A percentile compares a stretch with the other conserved stretches of the same genome.
Conservation (phyloP, 2,113 vertebrate genomes). For the Onychostoma macrolepis region DNA sequence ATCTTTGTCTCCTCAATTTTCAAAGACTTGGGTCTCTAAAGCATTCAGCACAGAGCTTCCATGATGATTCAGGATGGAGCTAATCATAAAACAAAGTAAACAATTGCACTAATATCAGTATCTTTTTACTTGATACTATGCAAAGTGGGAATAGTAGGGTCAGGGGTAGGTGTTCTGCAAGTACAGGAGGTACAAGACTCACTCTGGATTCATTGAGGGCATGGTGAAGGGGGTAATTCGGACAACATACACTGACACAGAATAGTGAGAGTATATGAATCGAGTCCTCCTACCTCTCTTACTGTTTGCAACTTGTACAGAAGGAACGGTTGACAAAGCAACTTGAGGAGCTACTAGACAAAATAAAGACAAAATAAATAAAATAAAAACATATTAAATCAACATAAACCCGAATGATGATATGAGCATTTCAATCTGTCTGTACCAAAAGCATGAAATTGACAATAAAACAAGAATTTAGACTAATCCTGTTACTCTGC, state of each 20-base stretch:
- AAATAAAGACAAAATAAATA: slow-evolving; percentile 71
- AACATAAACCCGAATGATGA: slow-evolving; percentile 49
- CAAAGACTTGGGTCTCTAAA: background rate
- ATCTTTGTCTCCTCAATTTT: background rate
- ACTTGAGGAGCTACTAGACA: slow-evolving; percentile 91
- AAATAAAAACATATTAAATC: slow-evolving; percentile 61
- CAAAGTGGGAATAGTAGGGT: background rate
- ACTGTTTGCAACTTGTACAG: slow-evolving; percentile 95
- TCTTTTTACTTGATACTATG: background rate
- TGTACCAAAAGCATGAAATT: background rate
- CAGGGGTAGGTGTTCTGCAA: background rate
- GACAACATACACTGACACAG: slow-evolving; percentile 32
- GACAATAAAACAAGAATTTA: slow-evolving; percentile 11
- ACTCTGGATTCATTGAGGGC: slow-evolving; percentile 80
- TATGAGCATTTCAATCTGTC: background rate
- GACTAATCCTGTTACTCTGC: slow-evolving; percentile 6
- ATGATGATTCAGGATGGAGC: background rate
- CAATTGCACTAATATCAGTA: background rate
- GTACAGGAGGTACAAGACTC: slow-evolving; percentile 16
- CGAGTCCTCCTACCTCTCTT: slow-evolving; percentile 95
- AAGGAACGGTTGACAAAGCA: slow-evolving; percentile 92
- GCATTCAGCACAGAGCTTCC: background rate
- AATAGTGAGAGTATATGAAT: slow-evolving; percentile 77
- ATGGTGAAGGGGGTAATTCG: slow-evolving; percentile 59
- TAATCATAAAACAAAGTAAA: background rate